A percentile compares a stretch with the other conserved stretches of the same genome.
Evolutionary conservation across 2,797 vertebrate species (phyloP).

Genomic region (Sebastes trivittatus): DNA sequence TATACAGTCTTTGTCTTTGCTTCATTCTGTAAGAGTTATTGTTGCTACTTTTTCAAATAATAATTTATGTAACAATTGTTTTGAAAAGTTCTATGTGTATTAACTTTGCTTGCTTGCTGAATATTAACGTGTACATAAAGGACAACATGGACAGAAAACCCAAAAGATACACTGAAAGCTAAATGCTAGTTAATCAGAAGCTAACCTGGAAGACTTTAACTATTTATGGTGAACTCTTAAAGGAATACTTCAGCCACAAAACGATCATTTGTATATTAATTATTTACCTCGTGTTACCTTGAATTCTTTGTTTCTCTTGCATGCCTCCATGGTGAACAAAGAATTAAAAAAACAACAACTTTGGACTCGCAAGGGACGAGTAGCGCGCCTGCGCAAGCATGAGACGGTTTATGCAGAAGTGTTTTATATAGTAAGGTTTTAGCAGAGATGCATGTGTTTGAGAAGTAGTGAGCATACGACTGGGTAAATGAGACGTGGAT

Average conservation of each 20-base stretch:
- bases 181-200: background rate
- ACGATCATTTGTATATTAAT: background rate
- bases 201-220: background rate
- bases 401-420: too few relatives aligned
- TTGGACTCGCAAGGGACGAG: too few relatives aligned
- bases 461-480: accelerated
- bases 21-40: background rate
- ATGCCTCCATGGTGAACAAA: too few relatives aligned
- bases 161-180: background rate
- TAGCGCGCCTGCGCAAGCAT: too few relatives aligned
- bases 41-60: background rate
- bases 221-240: background rate
- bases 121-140: background rate
- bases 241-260: background rate
- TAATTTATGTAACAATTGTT: background rate
- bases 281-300: too few relatives aligned
- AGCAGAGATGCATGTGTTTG: too few relatives aligned
- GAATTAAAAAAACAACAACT: too few relatives aligned
- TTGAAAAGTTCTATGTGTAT: background rate
- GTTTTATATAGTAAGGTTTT: too few relatives aligned
- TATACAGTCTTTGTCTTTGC: background rate
- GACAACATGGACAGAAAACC: background rate
- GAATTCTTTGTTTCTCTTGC: too few relatives aligned
- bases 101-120: background rate
- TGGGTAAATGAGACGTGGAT: too few relatives aligned